Conservation (phyloP, 2,113 vertebrate species). For the Peucedramus taeniatus region DNA sequence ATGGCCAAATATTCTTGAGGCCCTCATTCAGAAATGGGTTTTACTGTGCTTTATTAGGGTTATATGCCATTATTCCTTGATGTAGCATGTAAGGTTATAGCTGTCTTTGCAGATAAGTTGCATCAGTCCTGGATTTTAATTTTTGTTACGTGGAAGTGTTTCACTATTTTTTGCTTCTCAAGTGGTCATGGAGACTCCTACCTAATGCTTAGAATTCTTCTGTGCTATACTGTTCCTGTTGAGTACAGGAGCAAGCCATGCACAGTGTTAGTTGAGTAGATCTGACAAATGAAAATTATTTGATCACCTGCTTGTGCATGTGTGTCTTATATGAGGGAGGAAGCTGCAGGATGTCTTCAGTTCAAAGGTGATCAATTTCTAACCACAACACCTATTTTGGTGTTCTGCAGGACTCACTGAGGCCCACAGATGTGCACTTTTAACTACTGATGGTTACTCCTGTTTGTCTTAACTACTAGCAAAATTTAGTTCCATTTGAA, state of each 20-base stretch:
- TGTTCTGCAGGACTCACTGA: neutral
- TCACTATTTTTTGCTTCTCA: neutral
- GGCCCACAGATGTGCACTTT: neutral
- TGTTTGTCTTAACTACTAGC: neutral
- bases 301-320: neutral
- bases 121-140: neutral
- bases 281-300: neutral
- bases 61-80: neutral
- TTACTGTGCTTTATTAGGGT: neutral
- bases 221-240: neutral
- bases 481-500: neutral
- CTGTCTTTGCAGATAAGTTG: neutral
- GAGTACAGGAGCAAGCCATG: neutral
- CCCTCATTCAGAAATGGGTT: neutral
- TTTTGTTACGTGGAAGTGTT: neutral
- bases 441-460: neutral
- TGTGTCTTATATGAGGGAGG: neutral
- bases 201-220: neutral
- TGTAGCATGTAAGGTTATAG: neutral
- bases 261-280: neutral
- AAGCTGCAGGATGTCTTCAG: neutral
- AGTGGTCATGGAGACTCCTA: neutral
- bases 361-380: rapidly evolving
- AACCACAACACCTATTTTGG: neutral
- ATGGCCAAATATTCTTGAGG: neutral